Evolutionary conservation across 2,113 vertebrate genomes (phyloP), one percentile per base, ranked within the genome.

Genomic region (Colistium nudipinnis): DNA sequence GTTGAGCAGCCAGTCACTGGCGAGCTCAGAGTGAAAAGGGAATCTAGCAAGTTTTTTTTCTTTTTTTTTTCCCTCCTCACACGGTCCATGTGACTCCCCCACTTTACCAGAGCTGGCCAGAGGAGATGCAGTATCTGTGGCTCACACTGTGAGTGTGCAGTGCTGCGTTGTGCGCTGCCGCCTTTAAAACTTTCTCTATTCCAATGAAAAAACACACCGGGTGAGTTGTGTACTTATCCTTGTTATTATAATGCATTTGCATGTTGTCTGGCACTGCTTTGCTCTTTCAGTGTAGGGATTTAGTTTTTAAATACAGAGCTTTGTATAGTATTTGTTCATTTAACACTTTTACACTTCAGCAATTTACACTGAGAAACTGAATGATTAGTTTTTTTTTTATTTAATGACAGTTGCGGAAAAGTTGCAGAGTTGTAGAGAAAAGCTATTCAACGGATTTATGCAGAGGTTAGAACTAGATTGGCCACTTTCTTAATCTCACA

Each of bases 141-240:
- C 66, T 74, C 62, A 28, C 81, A 59, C 80, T 69, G 80, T 77
- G 79, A 88, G 87, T 82, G 73, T 88, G 85, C 89, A 82, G 88
- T 83, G 88, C 85, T 86, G 87, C 89, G 87, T 53, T 39, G 75
- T 49, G 72, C 38, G 43, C 84, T 84, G 85, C 80, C 44, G 48
- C 76, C 51, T 81, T 80, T 78, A 45, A n/a, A 67, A 76, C 70
- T 22, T 67, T 76, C 71, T 71, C 38, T 85, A 78, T 90, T 90
- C 91, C 88, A 92, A 94, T 94, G 93, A 93, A 86, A 94, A 92
- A 87, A 77, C 88, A 68, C 67, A 78, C 79, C 54, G 63, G 92
- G 93, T 94, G 88, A 94, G 93, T 93, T 53, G 7, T 73, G 27
- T 66, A 22, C 14, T 60, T 67, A n/a, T 33, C 17, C 19, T 17